Base-by-base conservation (phyloP, 2,888 invertebrate species). In the Pammene fasciana region DNA sequence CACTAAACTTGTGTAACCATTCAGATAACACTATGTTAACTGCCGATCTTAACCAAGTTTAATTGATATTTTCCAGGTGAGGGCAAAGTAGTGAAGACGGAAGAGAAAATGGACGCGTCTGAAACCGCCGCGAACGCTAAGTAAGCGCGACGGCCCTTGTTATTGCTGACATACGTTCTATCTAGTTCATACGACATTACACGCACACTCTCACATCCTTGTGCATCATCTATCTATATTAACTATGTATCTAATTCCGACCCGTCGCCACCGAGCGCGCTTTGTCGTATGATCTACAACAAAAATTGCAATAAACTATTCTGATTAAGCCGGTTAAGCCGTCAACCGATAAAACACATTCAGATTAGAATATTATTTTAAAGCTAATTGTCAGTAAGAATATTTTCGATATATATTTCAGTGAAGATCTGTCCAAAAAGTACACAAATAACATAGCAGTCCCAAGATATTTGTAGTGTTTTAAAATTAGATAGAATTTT, bases 1-100 rank as follows among this genome's bases (percentile, higher is more conserved):
- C 9, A 14, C 3, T 10, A 9, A 3, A 48, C 10, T 48, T 48
- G 6, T 46, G 45, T 6, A 13, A 46, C 46, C 0, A 6, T 46
- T 46, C 7, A 46, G n/a, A 5, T 5, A n/a, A 7, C 6, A 46
- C 13, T 46, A n/a, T 46, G 16, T 16, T 14, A 48, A 16, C 7
- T 16, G n/a, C n/a, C n/a, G n/a, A n/a, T n/a, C n/a, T n/a, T n/a
- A n/a, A n/a, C n/a, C n/a, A 5, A 18, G 46, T 8, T 46, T 8
- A 2, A 65, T 38, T n/a, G 11, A n/a, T 45, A 38, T 41, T 55
- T 83, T 76, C 0, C 84, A 93, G 93, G 93, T 61, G 93, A 93
- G 57, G 92, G 91, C 54, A 93, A 93, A 72, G 88, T 93, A 71
- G 88, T 91, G 55, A 93, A 93, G 80, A 93, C 90, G 13, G 93